Evolutionary conservation across 2,888 invertebrate genomes (phyloP), one percentile per base, ranked within the genome.

Genomic region (Brenthis hecate): DNA sequence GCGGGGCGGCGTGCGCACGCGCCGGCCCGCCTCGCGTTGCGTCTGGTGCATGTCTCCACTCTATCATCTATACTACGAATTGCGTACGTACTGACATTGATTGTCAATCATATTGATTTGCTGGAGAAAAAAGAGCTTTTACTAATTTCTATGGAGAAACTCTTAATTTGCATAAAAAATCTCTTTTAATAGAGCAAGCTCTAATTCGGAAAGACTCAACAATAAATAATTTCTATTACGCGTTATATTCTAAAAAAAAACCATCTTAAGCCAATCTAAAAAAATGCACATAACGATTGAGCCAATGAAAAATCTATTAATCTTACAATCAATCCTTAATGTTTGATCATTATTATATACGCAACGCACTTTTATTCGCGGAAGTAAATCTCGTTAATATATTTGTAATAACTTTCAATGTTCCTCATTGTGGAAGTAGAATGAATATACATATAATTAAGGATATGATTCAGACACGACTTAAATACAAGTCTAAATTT

Each of bases 1-100:
- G 62, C 62, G 70, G 72, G 67, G 66, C 62, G 62, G 54, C 65
- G 65, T 68, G 72, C 65, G 72, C 76, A 72, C 77, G 79, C 78
- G 77, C 78, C 78, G 73, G 58, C 68, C 71, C 69, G 71, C 69
- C 73, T 72, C 66, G 61, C 56, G 36, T 62, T 19, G 50, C 65
- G 72, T 71, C 71, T 70, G 62, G 50, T 65, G 67, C 67, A 58
- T 58, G 70, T 70, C 70, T 70, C 72, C 67, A 70, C 65, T 70
- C 14, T 57, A 64, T 36, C 51, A 60, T 66, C 51, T 36, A 51
- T 50, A 56, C 56, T 65, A 61, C 61, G 56, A 53, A 16, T 48
- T 23, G 56, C 56, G 16, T 61, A 56, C 55, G 51, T 56, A 19
- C 23, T 50, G 43, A 43, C 60, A 14, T 56, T 50, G 48, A 61